Percentiles rank a stretch among this genome's conserved stretches.
phyloP scores from a whole-genome alignment of 2,113 vertebrate species.

The Ursus arctos region DNA sequence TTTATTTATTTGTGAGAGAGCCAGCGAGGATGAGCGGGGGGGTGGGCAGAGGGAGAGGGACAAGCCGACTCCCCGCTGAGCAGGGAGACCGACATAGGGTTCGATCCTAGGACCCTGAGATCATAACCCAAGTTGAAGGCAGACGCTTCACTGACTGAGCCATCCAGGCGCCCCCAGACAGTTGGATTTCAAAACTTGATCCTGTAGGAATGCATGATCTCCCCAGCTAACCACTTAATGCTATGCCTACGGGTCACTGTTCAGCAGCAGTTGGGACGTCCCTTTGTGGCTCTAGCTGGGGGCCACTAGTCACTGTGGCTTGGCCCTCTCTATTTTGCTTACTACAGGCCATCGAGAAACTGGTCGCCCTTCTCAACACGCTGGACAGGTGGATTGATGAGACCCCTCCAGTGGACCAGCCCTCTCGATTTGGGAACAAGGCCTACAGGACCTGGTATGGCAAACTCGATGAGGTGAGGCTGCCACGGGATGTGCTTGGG shows the following conservation, averaged over 20 bases:
- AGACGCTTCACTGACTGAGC: not conserved
- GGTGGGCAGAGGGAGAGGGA: not conserved
- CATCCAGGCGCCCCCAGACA: not conserved
- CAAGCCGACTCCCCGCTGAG: not conserved
- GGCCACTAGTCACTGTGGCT: not conserved
- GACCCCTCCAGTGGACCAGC: conserved; percentile 96
- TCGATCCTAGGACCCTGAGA: not conserved
- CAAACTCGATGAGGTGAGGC: conserved; percentile 94
- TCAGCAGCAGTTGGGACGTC: not conserved
- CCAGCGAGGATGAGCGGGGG: not conserved
- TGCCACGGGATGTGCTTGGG: not conserved
- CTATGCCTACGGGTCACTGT: not conserved
- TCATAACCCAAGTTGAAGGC: not conserved
- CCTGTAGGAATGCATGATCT: not conserved
- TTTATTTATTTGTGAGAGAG: not conserved
- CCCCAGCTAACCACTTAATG: not conserved
- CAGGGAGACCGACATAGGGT: too few species aligned
- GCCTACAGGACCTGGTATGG: conserved; percentile 97
- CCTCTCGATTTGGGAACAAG: conserved; percentile 98
- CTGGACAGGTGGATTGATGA: conserved; percentile 98
- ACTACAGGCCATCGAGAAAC: conserved; percentile 93
- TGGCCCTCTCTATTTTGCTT: not conserved
- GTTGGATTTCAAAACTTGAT: not conserved
- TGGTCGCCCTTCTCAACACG: conserved; percentile 92
- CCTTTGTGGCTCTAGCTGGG: not conserved